phyloP scores from a whole-genome alignment of 2,797 vertebrate genomes.

The Falco cherrug region DNA sequence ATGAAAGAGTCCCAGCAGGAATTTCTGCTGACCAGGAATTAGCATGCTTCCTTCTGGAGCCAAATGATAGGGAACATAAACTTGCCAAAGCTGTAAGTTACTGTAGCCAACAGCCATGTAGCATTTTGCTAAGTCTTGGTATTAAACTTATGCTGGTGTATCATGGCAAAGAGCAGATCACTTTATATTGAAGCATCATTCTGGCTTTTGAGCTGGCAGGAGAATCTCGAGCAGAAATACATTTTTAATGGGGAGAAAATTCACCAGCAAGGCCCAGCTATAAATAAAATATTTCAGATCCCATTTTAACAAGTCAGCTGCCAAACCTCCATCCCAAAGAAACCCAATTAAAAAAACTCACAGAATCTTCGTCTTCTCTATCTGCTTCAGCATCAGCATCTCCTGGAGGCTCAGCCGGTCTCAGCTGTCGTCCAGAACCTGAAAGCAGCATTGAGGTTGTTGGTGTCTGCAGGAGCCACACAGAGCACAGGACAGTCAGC shows the following conservation, averaged over 20 bases:
- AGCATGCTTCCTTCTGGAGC: neutral
- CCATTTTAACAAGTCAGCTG: neutral
- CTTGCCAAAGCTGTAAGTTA: neutral
- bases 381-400: slow-evolving; percentile 73
- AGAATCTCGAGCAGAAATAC: neutral
- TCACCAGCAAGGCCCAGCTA: neutral
- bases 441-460: neutral
- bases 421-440: slow-evolving; percentile 85
- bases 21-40: neutral
- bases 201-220: neutral
- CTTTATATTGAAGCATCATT: neutral
- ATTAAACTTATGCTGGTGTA: neutral
- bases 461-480: neutral
- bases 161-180: neutral
- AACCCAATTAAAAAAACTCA: slow-evolving; percentile 73
- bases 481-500: neutral
- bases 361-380: slow-evolving; percentile 82
- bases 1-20: neutral
- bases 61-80: neutral
- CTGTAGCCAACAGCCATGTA: neutral
- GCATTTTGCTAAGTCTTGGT: neutral
- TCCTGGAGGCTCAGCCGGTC: slow-evolving; percentile 77
- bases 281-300: neutral
- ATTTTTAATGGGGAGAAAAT: neutral
- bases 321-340: neutral